Evolutionary conservation across 2,888 invertebrate species (phyloP), one percentile per base, ranked within the genome.

Genomic region (Tiphia femorata): DNA sequence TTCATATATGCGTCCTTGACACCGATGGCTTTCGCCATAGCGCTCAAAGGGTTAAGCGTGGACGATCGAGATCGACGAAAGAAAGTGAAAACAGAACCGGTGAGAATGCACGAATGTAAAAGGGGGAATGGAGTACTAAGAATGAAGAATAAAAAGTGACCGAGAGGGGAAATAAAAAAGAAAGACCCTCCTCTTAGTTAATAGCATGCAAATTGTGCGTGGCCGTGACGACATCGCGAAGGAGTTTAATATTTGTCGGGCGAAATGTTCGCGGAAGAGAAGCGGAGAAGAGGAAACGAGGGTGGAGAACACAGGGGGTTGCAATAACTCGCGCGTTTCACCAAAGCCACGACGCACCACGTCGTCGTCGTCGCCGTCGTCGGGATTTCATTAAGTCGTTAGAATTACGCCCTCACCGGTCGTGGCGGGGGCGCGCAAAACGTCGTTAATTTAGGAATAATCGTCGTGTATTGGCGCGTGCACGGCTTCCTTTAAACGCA

Each of bases 371-470:
- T 12, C 19, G 40, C 29, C 49, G 46, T 44, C 40, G 38, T 43
- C 53, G 46, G 48, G 48, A 59, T 68, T 67, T 68, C 68, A 64
- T 70, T 72, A 70, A 77, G 58, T 70, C 70, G 58, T 76, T 68
- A 65, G 63, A 69, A 69, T 71, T 49, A 58, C 23, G 29, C 27
- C 35, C 42, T 27, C 8, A 29, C 50, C 42, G 30, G n/a, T 25
- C 48, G 30, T 33, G 47, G 27, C 49, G 51, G 44, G 54, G 41
- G 38, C 43, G 49, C 57, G 51, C 62, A 50, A 64, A 66, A 62
- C 62, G 58, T 67, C 68, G 75, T 75, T 75, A 75, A 75, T 76
- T 73, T 68, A 35, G 47, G 44, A 62, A 67, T 75, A 73, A 73
- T 76, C 67, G 70, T 48, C 49, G 53, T 43, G 56, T 56, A 67